Evolutionary conservation across 2,797 vertebrate genomes (phyloP).

Genomic region (Falco columbarius): DNA sequence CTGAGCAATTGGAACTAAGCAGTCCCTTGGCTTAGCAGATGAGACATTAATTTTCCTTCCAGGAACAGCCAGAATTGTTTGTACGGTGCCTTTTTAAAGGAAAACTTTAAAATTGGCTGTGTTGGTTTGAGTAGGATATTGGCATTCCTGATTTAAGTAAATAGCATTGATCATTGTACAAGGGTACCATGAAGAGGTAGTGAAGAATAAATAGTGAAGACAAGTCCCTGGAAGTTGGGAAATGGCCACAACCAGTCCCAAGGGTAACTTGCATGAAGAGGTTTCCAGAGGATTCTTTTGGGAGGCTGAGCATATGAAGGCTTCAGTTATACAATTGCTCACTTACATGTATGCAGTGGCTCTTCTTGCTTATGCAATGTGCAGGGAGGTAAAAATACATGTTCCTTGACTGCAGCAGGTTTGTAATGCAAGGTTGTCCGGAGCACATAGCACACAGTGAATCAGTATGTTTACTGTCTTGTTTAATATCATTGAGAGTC

Average conservation of each 20-base stretch:
- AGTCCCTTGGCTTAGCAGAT: background rate
- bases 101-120: background rate
- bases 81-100: background rate
- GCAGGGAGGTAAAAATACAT: background rate
- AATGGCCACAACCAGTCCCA: background rate
- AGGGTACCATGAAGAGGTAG: background rate
- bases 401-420: background rate
- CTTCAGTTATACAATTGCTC: background rate
- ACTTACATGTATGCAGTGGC: background rate
- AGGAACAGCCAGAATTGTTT: background rate
- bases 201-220: background rate
- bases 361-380: background rate
- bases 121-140: background rate
- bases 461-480: background rate
- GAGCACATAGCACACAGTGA: background rate
- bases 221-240: background rate
- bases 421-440: background rate
- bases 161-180: accelerated
- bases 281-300: background rate
- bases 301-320: background rate
- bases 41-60: background rate
- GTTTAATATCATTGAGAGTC: background rate
- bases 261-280: background rate
- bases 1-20: background rate
- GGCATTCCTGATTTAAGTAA: background rate